A percentile compares a stretch with the other conserved stretches of the same genome.
Conservation (phyloP, 2,797 vertebrate genomes). For the Arrhamphus sclerolepis region DNA sequence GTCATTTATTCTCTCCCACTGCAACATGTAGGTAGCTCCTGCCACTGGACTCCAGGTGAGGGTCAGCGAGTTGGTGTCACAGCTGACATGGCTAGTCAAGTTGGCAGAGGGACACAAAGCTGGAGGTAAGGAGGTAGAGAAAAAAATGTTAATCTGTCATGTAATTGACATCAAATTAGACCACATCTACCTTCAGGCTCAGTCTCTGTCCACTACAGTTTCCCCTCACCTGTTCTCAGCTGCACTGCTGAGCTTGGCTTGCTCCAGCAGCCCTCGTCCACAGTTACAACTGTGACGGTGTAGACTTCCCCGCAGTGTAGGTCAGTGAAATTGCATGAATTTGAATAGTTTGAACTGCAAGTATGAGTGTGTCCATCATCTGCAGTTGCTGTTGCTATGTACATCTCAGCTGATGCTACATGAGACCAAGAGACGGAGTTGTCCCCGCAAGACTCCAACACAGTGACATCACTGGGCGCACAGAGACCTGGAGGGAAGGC, state of each 20-base stretch:
- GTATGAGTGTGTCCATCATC: slow-evolving; percentile 56
- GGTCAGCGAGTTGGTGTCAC: slow-evolving; percentile 46
- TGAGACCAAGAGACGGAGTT: slow-evolving; percentile 67
- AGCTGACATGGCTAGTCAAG: slow-evolving; percentile 53
- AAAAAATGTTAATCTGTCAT: background rate
- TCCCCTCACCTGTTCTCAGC: slow-evolving; percentile 64
- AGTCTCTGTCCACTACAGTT: background rate
- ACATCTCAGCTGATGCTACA: slow-evolving; percentile 56
- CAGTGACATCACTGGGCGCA: slow-evolving; percentile 62
- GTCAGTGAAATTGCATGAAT: slow-evolving; percentile 66
- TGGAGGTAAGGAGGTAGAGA: slow-evolving; percentile 17
- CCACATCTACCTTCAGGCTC: background rate
- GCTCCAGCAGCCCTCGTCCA: slow-evolving; percentile 66
- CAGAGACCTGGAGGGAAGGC: slow-evolving; percentile 69
- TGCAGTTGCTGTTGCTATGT: slow-evolving; percentile 61
- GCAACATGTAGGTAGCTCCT: slow-evolving; percentile 49
- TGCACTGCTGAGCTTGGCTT: slow-evolving; percentile 41
- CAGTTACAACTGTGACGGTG: slow-evolving; percentile 58
- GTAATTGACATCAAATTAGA: background rate
- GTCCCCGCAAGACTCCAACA: slow-evolving; percentile 56
- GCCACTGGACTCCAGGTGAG: slow-evolving; percentile 64
- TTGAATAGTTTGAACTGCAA: slow-evolving; percentile 63
- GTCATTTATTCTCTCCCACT: slow-evolving; percentile 27
- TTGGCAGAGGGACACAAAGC: slow-evolving; percentile 67
- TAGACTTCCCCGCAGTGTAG: slow-evolving; percentile 73